Evolutionary conservation across 2,888 invertebrate genomes (phyloP).

Genomic region (Melieria crassipennis): DNA sequence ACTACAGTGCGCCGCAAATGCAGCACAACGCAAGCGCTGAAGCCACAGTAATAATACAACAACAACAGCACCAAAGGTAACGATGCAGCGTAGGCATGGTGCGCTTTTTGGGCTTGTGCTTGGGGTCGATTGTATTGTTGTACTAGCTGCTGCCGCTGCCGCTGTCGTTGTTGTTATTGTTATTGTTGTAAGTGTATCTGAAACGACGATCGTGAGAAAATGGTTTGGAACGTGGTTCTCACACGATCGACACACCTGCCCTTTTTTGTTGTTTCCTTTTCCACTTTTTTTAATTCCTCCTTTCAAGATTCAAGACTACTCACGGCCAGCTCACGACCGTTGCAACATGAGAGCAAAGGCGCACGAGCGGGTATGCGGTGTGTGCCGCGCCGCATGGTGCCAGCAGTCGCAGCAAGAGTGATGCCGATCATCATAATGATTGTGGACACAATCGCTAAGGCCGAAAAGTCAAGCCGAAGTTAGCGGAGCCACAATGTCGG

Average conservation of each 20-base stretch:
- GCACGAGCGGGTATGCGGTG: conserved; percentile 50
- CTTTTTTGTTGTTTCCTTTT: conserved; percentile 56
- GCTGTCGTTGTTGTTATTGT: conserved; percentile 19
- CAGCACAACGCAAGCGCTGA: not conserved
- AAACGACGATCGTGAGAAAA: conserved; percentile 67
- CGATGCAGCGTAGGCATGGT: not conserved
- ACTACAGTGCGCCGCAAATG: conserved; percentile 3
- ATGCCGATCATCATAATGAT: conserved; percentile 62
- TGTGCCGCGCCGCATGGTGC: conserved; percentile 23
- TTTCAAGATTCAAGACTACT: conserved; percentile 61
- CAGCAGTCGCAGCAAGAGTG: conserved; percentile 39
- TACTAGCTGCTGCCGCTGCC: conserved; percentile 25
- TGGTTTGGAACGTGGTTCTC: conserved; percentile 67
- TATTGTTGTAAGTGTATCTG: conserved; percentile 50
- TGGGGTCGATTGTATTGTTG: conserved; percentile 20
- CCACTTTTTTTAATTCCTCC: conserved; percentile 31
- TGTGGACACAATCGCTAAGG: conserved; percentile 57
- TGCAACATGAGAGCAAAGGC: conserved; percentile 39
- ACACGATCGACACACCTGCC: conserved; percentile 68
- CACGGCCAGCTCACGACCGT: conserved; percentile 65
- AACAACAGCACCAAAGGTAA: conserved; percentile 38
- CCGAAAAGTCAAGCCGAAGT: not conserved
- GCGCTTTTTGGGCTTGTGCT: conserved; percentile 9
- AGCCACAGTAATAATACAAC: conserved; percentile 22
- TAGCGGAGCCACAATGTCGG: too few relatives aligned